Percentiles rank a stretch among this genome's conserved stretches.
Conservation (phyloP, 2,888 invertebrate species). For the Arrhopalites spinosus region DNA sequence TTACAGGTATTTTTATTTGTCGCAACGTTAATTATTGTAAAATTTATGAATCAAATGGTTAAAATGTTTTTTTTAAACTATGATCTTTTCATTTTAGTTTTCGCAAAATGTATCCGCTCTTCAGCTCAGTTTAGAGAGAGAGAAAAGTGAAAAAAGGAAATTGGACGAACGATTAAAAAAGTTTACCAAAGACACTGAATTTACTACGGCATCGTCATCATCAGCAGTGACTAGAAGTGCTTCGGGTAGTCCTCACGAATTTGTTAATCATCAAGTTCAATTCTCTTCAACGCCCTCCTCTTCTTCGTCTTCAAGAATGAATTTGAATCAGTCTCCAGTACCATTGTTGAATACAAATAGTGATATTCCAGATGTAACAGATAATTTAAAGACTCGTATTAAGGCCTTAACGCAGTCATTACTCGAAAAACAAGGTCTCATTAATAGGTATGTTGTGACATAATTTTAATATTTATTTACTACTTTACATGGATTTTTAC, state of each 20-base stretch:
- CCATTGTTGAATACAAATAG: background rate
- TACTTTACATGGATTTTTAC: too few species aligned
- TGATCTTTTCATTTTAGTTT: too few species aligned
- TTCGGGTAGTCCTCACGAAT: conserved; percentile 17
- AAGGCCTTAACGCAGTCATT: conserved; percentile 54
- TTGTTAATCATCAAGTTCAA: background rate
- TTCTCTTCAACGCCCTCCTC: background rate
- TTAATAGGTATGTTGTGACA: too few species aligned
- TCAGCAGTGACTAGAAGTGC: background rate
- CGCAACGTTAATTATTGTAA: too few species aligned
- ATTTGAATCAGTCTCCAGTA: conserved; percentile 27
- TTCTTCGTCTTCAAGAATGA: conserved; percentile 24
- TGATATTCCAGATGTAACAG: conserved; percentile 30
- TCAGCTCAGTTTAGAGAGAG: conserved; percentile 52
- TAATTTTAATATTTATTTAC: too few species aligned
- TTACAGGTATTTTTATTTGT: too few species aligned
- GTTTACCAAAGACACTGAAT: conserved; percentile 28
- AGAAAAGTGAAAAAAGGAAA: conserved; percentile 48
- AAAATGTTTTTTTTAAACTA: too few species aligned
- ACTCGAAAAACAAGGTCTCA: conserved; percentile 55
- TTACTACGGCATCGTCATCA: background rate
- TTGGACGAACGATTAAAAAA: conserved; percentile 43
- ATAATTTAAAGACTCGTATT: conserved; percentile 52
- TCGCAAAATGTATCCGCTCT: conserved; percentile 51
- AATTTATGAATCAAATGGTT: too few species aligned